Evolutionary conservation across 2,888 invertebrate species (phyloP).

Genomic region (Diachrysia chrysitis): DNA sequence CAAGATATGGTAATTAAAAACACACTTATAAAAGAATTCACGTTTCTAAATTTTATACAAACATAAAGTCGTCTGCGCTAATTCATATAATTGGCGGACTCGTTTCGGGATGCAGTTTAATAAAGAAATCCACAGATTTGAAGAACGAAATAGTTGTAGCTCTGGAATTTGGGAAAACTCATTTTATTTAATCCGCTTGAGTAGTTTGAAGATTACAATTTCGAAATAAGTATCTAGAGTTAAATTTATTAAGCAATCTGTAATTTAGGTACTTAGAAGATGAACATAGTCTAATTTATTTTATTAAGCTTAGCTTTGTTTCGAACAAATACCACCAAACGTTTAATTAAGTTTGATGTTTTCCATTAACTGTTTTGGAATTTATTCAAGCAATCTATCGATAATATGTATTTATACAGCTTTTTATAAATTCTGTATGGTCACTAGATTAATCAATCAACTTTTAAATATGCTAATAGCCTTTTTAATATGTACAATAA

Average conservation of each 20-base stretch:
- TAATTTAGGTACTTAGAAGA: neutral
- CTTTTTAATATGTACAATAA: neutral
- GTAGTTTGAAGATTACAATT: neutral
- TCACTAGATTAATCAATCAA: neutral
- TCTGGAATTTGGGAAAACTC: neutral
- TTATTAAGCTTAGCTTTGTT: neutral
- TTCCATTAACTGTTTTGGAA: too few species aligned
- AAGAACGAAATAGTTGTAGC: slow-evolving; percentile 3
- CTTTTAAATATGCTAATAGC: neutral
- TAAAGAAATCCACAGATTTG: neutral
- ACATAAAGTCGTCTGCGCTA: neutral
- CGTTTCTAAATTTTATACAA: too few species aligned
- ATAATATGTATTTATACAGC: neutral
- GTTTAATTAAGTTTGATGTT: too few species aligned
- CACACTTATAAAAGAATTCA: too few species aligned
- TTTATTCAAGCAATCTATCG: too few species aligned
- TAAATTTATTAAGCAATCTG: neutral
- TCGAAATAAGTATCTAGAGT: neutral
- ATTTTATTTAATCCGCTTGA: neutral
- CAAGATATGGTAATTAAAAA: too few species aligned
- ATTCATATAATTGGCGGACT: neutral
- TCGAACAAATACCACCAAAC: neutral
- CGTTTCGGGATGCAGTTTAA: slow-evolving; percentile 6
- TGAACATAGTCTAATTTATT: neutral
- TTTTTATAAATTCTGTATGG: neutral